Evolutionary conservation across 2,888 invertebrate species (phyloP).

Genomic region (Erebia palarica): DNA sequence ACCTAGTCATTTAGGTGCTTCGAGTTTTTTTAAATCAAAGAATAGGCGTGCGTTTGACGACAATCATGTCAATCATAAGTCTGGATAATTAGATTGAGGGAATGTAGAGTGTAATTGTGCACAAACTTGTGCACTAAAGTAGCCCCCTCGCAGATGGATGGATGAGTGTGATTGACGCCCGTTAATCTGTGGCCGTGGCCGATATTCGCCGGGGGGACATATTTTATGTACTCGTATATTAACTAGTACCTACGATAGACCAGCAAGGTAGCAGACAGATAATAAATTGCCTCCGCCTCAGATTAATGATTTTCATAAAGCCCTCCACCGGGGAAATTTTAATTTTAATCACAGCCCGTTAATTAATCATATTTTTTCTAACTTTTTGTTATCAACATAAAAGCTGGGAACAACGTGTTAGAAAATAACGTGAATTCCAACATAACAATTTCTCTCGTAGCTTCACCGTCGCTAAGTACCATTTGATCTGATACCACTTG

Average conservation of each 20-base stretch:
- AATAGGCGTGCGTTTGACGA: no score
- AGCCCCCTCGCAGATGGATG: no score
- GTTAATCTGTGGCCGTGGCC: no score
- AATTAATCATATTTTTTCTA: constrained; percentile 22
- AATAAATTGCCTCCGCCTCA: constrained; percentile 13
- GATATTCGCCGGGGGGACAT: no score
- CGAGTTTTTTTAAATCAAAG: no score
- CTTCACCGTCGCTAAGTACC: background rate
- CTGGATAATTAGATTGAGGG: no score
- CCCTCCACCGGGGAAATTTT: constrained; percentile 13
- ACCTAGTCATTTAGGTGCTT: no score
- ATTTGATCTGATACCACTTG: no score
- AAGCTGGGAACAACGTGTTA: background rate
- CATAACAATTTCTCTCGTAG: background rate
- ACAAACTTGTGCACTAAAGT: no score
- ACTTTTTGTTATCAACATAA: background rate
- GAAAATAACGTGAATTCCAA: background rate
- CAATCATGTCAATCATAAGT: no score
- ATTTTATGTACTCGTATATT: background rate
- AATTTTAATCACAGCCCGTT: constrained; percentile 7
- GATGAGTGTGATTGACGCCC: no score
- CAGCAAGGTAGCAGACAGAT: background rate
- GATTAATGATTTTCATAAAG: constrained; percentile 8
- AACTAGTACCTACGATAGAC: background rate
- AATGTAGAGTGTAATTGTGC: no score